Evolutionary conservation across 2,888 invertebrate species (phyloP).

Genomic region (Salpingus planirostris): DNA sequence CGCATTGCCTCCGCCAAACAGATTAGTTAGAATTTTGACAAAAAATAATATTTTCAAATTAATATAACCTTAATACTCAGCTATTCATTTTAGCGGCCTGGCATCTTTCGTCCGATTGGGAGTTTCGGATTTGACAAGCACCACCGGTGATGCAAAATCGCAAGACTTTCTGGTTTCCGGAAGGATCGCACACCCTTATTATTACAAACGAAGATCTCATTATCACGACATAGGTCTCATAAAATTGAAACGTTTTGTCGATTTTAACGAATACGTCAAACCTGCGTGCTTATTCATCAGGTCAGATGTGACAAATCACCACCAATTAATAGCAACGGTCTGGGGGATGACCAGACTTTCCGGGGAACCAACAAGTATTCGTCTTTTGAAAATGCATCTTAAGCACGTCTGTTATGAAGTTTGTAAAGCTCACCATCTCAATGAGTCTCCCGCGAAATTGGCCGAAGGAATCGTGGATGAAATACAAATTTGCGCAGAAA

Average conservation of each 20-base stretch:
- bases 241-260: slow-evolving; percentile 28
- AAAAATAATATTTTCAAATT: too few species aligned
- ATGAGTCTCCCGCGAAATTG: slow-evolving; percentile 5
- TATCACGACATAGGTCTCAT: slow-evolving; percentile 44
- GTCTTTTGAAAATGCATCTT: slow-evolving; percentile 39
- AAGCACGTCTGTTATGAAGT: slow-evolving; percentile 6
- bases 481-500: slow-evolving; percentile 25
- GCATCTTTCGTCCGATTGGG: slow-evolving; percentile 14
- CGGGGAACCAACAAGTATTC: slow-evolving; percentile 23
- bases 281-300: slow-evolving; percentile 39
- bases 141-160: slow-evolving; percentile 33
- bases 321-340: too few species aligned
- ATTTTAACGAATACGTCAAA: slow-evolving; percentile 12
- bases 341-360: slow-evolving; percentile 34
- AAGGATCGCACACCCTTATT: slow-evolving; percentile 34
- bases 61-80: too few species aligned
- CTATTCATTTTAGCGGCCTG: slow-evolving; percentile 14
- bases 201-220: slow-evolving; percentile 27
- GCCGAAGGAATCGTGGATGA: slow-evolving; percentile 18
- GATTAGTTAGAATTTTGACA: too few species aligned
- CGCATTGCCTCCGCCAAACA: slow-evolving; percentile 46
- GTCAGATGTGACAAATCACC: slow-evolving; percentile 22
- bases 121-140: slow-evolving; percentile 10
- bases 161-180: slow-evolving; percentile 23
- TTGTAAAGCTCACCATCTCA: slow-evolving; percentile 9